Evolutionary conservation across 2,113 vertebrate species (phyloP), one percentile per base, ranked within the genome.

Genomic region (Gambusia holbrooki): DNA sequence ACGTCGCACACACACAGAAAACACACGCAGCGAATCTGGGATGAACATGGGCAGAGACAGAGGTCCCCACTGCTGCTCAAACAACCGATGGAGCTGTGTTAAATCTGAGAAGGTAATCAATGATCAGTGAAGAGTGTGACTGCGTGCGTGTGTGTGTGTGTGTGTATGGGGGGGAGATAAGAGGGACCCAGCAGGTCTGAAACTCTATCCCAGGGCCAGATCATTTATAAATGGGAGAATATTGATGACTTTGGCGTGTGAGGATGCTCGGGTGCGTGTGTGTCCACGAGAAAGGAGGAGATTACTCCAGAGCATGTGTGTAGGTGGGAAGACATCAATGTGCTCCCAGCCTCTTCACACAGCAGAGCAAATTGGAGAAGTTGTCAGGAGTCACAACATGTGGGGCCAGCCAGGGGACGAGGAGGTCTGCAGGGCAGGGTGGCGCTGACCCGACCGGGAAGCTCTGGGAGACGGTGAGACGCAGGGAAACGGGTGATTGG

Each of bases 361-460:
- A 93, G 93, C 89, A 93, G 89, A 96, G 95, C 96, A 97, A 97
- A 97, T 97, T 97, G 96, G 95, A 96, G 95, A 93, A 94, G 95
- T 95, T 97, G 95, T 96, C 95, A 95, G 92, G 93, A 96, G 95
- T 96, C 95, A 96, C 95, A 97, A 96, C 95, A 96, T 76, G 69
- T 87, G 91, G 91, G 88, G 88, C 89, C 87, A 93, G 89, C 77
- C 86, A 78, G 86, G 79, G 91, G 86, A 89, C 51, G 54, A 79
- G 84, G 84, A 83, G 77, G 69, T 73, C 85, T 76, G 76, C 79
- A 91, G 10, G 89, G 88, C 89, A 87, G 86, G 64, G 66, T 71
- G 85, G 85, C 70, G 82, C 89, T 88, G 79, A 76, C 84, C 81
- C 79, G 79, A 75, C 51, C 51, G 64, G 73, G 1, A 66, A 27